These are phyloP conservation scores for Acutogordius australiensis DNA, from an alignment of 2,888 invertebrate genomes.

Conservation along the genomic window DNA sequence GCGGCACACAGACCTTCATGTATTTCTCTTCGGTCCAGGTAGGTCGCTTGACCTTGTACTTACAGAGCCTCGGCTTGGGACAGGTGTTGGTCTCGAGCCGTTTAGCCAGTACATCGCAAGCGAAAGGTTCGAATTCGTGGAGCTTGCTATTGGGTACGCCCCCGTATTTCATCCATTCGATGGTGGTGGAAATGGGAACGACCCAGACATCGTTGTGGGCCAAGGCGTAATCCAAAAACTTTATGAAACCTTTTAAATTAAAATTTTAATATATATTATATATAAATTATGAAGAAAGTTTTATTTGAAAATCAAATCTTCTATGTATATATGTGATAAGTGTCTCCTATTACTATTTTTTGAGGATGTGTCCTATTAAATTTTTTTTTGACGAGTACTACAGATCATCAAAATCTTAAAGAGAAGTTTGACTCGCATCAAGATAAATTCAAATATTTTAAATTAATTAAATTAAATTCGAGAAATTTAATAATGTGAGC, in stretches of 20 bases:
- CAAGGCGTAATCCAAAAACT: neutral
- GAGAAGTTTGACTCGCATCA: too few species aligned
- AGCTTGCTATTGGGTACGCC: neutral
- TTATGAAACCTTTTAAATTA: neutral
- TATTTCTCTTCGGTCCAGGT: slow-evolving; percentile 6
- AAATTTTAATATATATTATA: too few species aligned
- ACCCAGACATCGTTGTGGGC: neutral
- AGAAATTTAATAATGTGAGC: too few species aligned
- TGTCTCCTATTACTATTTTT: too few species aligned
- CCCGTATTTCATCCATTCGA: slow-evolving; percentile 2
- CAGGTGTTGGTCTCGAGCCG: neutral
- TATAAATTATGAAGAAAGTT: too few species aligned
- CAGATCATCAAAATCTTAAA: too few species aligned
- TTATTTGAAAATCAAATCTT: too few species aligned
- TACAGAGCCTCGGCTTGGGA: neutral
- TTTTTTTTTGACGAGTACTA: too few species aligned
- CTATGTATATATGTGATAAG: too few species aligned
- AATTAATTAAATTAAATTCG: too few species aligned
- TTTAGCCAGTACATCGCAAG: neutral
- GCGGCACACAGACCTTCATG: neutral
- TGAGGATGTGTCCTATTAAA: too few species aligned
- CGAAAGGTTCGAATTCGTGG: neutral
- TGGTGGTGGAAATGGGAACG: neutral
- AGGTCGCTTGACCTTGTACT: neutral
- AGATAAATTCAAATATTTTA: too few species aligned